phyloP scores from a whole-genome alignment of 2,888 invertebrate species.

The Rapana venosa region DNA sequence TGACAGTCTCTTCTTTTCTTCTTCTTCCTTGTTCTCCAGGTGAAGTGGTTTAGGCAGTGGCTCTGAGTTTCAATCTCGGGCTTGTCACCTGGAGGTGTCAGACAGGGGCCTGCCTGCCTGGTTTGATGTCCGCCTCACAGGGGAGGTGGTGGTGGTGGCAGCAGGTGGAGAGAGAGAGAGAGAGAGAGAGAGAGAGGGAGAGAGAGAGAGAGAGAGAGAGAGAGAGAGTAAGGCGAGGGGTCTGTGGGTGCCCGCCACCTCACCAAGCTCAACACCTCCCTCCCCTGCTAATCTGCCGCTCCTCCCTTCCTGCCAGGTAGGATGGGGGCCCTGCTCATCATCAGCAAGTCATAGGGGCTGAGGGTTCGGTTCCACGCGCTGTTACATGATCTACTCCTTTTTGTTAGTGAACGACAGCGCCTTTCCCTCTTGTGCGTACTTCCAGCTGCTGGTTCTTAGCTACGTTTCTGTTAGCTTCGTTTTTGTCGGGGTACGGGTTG shows the following conservation, averaged over 20 bases:
- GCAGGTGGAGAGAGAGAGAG: not conserved
- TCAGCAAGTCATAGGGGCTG: not conserved
- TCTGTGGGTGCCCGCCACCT: not conserved
- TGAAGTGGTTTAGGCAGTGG: not conserved
- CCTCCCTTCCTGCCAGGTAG: not conserved
- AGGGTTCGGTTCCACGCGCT: not conserved
- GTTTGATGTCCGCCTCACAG: not conserved
- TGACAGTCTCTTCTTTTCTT: not conserved
- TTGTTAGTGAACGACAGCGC: not conserved
- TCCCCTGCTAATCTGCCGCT: slow-evolving; percentile 19
- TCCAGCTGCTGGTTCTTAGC: not conserved
- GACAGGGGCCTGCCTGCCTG: not conserved
- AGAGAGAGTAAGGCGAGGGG: not conserved
- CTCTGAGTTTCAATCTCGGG: not conserved
- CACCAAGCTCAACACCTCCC: slow-evolving; percentile 24
- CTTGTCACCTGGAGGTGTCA: slow-evolving; percentile 17
- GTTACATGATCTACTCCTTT: slow-evolving; percentile 4
- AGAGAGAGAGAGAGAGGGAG: not conserved
- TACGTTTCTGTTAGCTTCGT: not conserved
- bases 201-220: not conserved
- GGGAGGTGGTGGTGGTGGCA: not conserved
- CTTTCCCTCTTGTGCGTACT: not conserved
- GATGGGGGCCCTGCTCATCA: not conserved
- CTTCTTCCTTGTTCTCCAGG: too few species aligned
- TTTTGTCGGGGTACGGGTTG: too few species aligned